Evolutionary conservation across 53 echinoderm and acorn worm genomes (phyloP), one percentile per base, ranked within the genome.

Genomic region (Paracentrotus lividus): DNA sequence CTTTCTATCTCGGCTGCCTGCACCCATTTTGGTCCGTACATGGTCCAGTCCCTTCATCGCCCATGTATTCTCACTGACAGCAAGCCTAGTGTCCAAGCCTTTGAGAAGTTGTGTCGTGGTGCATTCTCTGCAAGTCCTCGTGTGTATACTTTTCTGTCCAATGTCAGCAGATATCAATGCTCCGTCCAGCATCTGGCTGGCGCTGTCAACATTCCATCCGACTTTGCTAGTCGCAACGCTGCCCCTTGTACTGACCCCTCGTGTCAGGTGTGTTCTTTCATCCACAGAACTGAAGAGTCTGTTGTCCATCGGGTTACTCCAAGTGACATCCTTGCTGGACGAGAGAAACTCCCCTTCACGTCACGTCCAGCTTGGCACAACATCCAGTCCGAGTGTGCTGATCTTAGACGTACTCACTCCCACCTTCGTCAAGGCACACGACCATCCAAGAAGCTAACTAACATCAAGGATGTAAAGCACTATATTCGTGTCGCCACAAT

Each of bases 31-130:
- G n/a, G n/a, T n/a, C n/a, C 27, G 5, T 65, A 65, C 5, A 65
- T 65, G 27, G 31, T 65, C 31, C 27, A 65, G 31, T 65, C 65
- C 1, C 29, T 5, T 29, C 65, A 65, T 12, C 27, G 65, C 27
- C 8, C 65, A 5, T 65, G 65, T 65, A 29, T 96, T 59, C 96
- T 95, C 64, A 97, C 96, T 36, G 96, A 96, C 85, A 96, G 95
- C 76, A 95, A 96, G 90, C 96, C 96, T 36, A 95, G 96, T 47
- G 94, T 98, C 1, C 94, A 97, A 54, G 97, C 95, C 0, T 95
- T 93, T 60, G 98, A 95, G 31, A 98, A 97, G 56, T 66, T 96
- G 12, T 93, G 93, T 90, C 92, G 94, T 4, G 88, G 94, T 24
- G 85, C 93, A 56, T 94, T 96, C 51, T 96, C 97, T 26, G 94